Conservation (phyloP, 2,797 vertebrate genomes). For the Sebastes minor region DNA sequence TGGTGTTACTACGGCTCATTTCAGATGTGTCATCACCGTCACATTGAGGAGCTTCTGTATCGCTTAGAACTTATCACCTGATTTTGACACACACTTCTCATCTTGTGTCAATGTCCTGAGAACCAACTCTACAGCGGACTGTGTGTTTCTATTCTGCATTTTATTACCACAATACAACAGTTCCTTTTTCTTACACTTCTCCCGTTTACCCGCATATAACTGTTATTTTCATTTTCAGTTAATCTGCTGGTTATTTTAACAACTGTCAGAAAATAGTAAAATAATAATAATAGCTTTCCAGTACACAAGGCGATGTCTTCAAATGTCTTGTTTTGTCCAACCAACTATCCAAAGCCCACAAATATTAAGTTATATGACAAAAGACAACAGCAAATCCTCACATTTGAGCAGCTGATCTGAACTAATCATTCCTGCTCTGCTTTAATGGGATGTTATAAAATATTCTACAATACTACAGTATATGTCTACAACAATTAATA, state of each 20-base stretch:
- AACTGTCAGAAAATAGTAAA: not conserved
- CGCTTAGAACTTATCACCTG: not conserved
- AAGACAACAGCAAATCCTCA: not conserved
- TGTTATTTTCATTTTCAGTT: not conserved
- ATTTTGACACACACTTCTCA: not conserved
- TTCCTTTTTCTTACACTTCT: slow-evolving; percentile 23
- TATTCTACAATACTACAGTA: not conserved
- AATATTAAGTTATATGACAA: not conserved
- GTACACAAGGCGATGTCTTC: not conserved
- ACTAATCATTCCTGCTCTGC: not conserved
- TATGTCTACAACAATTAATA: not conserved
- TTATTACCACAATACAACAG: not conserved
- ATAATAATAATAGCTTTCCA: not conserved
- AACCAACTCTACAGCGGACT: not conserved
- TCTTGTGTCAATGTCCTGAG: not conserved
- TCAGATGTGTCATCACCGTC: not conserved
- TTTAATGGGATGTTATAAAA: not conserved
- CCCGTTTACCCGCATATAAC: not conserved
- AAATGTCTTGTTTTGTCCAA: too few relatives aligned
- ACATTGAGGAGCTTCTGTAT: not conserved
- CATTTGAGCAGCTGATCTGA: not conserved
- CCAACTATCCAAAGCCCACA: not conserved
- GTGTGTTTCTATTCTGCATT: slow-evolving; percentile 49
- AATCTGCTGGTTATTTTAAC: not conserved
- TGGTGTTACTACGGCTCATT: not conserved